Percentiles rank a stretch among this genome's conserved stretches.
Evolutionary conservation across 2,797 vertebrate genomes (phyloP).

Genomic region (Tauraco hartlaubi): DNA sequence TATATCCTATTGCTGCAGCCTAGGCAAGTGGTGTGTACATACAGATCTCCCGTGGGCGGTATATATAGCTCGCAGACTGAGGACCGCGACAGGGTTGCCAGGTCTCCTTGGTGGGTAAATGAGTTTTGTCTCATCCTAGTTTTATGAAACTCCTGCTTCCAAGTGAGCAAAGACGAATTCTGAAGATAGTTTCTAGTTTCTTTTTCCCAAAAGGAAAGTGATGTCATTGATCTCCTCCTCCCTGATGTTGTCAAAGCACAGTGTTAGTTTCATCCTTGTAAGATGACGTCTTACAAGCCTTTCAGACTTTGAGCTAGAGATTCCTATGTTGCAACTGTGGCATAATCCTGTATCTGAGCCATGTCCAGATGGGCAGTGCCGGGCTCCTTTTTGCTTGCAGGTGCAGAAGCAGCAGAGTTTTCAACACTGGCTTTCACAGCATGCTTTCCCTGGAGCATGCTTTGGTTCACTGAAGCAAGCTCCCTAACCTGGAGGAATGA

Average conservation of each 20-base stretch:
- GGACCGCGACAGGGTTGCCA: not conserved
- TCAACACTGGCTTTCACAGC: not conserved
- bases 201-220: not conserved
- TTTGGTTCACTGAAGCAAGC: not conserved
- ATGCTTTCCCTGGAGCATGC: not conserved
- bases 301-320: not conserved
- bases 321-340: rapidly evolving
- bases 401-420: not conserved
- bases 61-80: not conserved
- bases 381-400: not conserved
- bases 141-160: not conserved
- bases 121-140: not conserved
- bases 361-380: not conserved
- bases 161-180: not conserved
- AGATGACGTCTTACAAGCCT: not conserved
- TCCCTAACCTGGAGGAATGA: not conserved
- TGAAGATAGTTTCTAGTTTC: not conserved
- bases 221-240: not conserved
- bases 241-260: not conserved
- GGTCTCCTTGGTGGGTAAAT: not conserved
- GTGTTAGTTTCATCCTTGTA: not conserved
- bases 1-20: rapidly evolving
- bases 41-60: rapidly evolving
- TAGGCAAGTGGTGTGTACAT: not conserved
- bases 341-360: not conserved